Evolutionary conservation across 2,888 invertebrate species (phyloP).

Genomic region (Tetragonisca angustula): DNA sequence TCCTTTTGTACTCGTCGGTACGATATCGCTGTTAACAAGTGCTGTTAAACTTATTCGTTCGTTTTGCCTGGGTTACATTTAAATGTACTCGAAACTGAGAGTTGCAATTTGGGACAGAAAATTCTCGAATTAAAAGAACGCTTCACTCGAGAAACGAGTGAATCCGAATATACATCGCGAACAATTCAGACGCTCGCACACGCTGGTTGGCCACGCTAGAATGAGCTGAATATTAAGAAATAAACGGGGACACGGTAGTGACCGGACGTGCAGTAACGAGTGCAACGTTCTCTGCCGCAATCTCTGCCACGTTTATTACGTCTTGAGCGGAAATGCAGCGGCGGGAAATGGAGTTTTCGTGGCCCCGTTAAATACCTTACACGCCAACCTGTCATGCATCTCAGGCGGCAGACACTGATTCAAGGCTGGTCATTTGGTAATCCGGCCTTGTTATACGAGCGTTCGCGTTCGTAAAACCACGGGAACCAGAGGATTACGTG

Average conservation of each 20-base stretch:
- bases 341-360: conserved; percentile 47
- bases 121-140: background rate
- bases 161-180: too few species aligned
- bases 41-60: too few species aligned
- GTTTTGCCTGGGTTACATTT: too few species aligned
- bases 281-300: background rate
- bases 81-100: too few species aligned
- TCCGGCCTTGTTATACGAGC: conserved; percentile 76
- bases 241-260: background rate
- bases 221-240: conserved; percentile 7
- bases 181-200: too few species aligned
- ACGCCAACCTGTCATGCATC: conserved; percentile 47
- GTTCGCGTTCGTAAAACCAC: conserved; percentile 73
- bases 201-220: too few species aligned
- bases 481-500: conserved; percentile 73
- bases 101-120: too few species aligned
- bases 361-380: conserved; percentile 39
- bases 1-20: too few species aligned
- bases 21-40: too few species aligned
- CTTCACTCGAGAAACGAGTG: too few species aligned
- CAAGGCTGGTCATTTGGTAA: conserved; percentile 72
- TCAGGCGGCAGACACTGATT: conserved; percentile 42
- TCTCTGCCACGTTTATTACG: conserved; percentile 26
- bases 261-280: background rate
- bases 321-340: conserved; percentile 26